Evolutionary conservation across 1,140 invertebrate genomes (phyloP).

Genomic region (Periplaneta americana): DNA sequence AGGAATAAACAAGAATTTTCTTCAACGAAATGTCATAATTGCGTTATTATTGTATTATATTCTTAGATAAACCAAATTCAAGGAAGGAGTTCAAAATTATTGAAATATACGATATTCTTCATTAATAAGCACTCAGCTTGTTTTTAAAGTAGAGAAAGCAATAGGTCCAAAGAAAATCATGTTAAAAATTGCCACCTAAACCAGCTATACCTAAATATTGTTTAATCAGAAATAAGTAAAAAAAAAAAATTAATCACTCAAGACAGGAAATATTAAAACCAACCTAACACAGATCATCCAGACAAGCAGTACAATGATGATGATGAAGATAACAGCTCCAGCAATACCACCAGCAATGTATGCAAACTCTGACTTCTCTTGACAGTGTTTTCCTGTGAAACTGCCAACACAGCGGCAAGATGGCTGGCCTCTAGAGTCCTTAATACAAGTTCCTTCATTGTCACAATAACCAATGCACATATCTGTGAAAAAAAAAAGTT

Average conservation of each 20-base stretch:
- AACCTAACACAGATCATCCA: slow-evolving; percentile 96
- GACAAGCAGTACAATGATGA: slow-evolving; percentile 85
- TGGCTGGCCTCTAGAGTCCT: slow-evolving; percentile 74
- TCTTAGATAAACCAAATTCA: too few relatives aligned
- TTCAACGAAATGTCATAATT: too few relatives aligned
- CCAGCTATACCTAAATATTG: too few relatives aligned
- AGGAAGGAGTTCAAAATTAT: too few relatives aligned
- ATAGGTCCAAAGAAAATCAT: too few relatives aligned
- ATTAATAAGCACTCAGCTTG: too few relatives aligned
- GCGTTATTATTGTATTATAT: too few relatives aligned
- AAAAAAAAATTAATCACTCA: neutral
- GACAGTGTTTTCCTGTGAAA: slow-evolving; percentile 86
- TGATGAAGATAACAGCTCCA: slow-evolving; percentile 84
- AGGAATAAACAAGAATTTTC: too few relatives aligned
- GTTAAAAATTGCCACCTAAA: too few relatives aligned
- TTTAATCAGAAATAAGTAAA: too few relatives aligned
- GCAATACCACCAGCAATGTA: slow-evolving; percentile 92
- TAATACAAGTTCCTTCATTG: slow-evolving; percentile 87
- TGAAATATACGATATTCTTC: too few relatives aligned
- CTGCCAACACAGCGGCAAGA: slow-evolving; percentile 85
- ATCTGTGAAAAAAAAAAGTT: slow-evolving; percentile 47
- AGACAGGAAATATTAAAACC: neutral
- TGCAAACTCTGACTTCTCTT: slow-evolving; percentile 88
- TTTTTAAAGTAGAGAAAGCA: too few relatives aligned
- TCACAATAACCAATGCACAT: slow-evolving; percentile 84